Conservation (phyloP, 1,140 invertebrate genomes). For the Drosophila oshimai region DNA sequence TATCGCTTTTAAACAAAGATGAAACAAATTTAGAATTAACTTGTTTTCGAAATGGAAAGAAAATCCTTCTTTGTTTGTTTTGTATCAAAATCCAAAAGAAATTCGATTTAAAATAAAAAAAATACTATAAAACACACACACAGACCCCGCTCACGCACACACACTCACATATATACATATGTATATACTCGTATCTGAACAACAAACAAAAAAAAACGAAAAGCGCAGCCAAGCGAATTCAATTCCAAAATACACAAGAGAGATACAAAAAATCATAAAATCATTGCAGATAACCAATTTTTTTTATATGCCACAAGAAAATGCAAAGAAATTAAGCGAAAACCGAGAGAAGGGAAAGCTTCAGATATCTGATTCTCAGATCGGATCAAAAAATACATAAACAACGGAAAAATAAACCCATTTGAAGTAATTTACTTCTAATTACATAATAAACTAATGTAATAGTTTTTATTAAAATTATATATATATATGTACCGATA, state of each 20-base stretch:
- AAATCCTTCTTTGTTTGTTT: slow-evolving; percentile 17
- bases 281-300: slow-evolving; percentile 2
- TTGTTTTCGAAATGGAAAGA: slow-evolving; percentile 9
- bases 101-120: not conserved
- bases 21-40: not conserved
- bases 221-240: not conserved
- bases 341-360: not conserved
- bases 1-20: not conserved
- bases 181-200: slow-evolving; percentile 33
- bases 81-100: slow-evolving; percentile 30
- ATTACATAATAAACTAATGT: slow-evolving; percentile 69
- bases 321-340: slow-evolving; percentile 1
- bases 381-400: slow-evolving; percentile 5
- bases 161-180: slow-evolving; percentile 25
- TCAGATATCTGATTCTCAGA: not conserved
- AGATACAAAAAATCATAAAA: not conserved
- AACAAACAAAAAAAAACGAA: not conserved
- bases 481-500: slow-evolving; percentile 29
- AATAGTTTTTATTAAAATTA: slow-evolving; percentile 72
- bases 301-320: slow-evolving; percentile 10
- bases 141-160: no score
- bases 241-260: slow-evolving; percentile 1
- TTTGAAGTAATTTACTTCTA: slow-evolving; percentile 54
- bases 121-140: slow-evolving; percentile 10
- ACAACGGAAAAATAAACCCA: slow-evolving; percentile 3